Evolutionary conservation across 2,888 invertebrate species (phyloP), one percentile per base, ranked within the genome.

Genomic region (Phoenoteleia sp.): DNA sequence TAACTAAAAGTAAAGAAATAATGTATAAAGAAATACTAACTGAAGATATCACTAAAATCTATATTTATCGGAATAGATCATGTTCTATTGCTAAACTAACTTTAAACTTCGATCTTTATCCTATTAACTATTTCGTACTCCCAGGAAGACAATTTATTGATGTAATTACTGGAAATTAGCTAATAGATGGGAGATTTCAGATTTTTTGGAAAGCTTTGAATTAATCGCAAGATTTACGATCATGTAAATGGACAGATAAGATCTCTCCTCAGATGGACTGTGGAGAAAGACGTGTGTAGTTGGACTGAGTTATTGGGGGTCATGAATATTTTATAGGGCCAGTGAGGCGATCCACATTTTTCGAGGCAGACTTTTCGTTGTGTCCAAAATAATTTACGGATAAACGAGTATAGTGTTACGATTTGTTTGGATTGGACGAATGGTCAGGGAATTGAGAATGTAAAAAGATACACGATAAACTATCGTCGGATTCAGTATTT

Each of bases 391-490:
- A 69, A 69, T 75, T 52, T 54, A 69, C 56, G 39, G 52, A 58
- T 21, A 15, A 69, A 19, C 42, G 52, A 39, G 69, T 62, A 25
- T 76, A 62, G 42, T 69, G 25, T 81, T 75, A 81, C 81, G 29
- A 76, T 76, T 75, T 81, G 76, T 81, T 81, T 81, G 45, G 66
- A 60, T 25, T 5, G 13, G n/a, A 52, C n/a, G n/a, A 52, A 52
- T n/a, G 67, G 11, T 4, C 36, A 17, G 15, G 17, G 29, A 76
- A 62, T 76, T 71, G 56, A 17, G 56, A 49, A 76, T 66, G 82
- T 76, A 82, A 82, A 58, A 42, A n/a, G 71, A 76, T 76, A 82
- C 29, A 39, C 52, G 47, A 66, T 82, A 82, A 82, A 76, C 82
- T 76, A 76, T 76, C 75, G 39, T 81, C 52, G 25, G 21, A 39